These are phyloP conservation scores for Drosophila neutralis DNA, from an alignment of 2,888 invertebrate species.

Conservation along the genomic window DNA sequence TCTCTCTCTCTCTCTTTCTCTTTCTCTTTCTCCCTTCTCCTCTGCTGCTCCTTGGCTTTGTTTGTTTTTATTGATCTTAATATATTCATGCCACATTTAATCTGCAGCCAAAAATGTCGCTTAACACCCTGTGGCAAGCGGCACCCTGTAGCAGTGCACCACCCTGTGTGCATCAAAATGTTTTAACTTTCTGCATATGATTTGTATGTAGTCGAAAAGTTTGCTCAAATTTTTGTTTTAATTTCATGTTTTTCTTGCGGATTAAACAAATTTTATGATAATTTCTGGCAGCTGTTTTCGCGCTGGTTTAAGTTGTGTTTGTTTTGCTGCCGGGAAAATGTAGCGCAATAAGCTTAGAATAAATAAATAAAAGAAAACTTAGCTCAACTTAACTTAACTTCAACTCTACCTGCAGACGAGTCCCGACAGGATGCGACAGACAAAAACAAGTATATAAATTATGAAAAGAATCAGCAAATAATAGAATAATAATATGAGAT, in stretches of 20 bases:
- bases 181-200: conserved; percentile 1
- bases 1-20: neutral
- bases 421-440: neutral
- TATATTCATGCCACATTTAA: neutral
- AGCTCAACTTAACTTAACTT: neutral
- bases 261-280: neutral
- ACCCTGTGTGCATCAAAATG: neutral
- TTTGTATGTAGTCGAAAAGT: neutral
- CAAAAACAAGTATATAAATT: neutral
- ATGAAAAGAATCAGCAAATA: neutral
- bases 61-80: conserved; percentile 13
- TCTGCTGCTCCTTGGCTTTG: neutral
- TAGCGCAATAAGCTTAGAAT: neutral
- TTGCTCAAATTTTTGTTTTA: neutral
- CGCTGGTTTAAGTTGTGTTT: conserved; percentile 5
- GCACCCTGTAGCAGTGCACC: neutral
- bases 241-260: conserved; percentile 7
- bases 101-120: neutral
- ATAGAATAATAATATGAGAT: neutral
- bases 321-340: neutral
- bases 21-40: neutral
- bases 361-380: neutral
- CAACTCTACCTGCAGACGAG: neutral
- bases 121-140: conserved; percentile 2
- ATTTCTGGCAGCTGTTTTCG: neutral